Evolutionary conservation across 2,113 vertebrate genomes (phyloP), one percentile per base, ranked within the genome.

Genomic region (Riparia riparia): DNA sequence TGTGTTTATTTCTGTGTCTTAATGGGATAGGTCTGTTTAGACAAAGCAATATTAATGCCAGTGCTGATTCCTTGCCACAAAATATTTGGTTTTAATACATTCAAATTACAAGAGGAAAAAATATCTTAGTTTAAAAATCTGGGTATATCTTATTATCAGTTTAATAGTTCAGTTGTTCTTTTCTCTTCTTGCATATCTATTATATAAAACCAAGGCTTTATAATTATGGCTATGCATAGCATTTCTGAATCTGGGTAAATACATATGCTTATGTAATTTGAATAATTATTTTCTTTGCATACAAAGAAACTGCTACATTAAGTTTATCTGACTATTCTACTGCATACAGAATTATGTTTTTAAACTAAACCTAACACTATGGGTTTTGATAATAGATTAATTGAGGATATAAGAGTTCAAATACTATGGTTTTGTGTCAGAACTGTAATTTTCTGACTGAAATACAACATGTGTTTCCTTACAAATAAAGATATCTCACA

Each of bases 401-500:
- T 90, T 82, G 83, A 89, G 26, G 39, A 53, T 94, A 41, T 57
- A 49, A 56, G 34, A 61, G 11, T 57, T 95, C 57, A 95, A 93
- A 87, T 77, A 21, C 60, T 95, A 16, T 97, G 92, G 83, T 96
- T 95, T 95, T 94, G 31, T 90, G 72, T 65, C 69, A 93, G 63
- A 91, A 54, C 60, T 96, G 92, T 95, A 82, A 89, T 97, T 98
- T 97, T 66, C 8, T 92, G 73, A 85, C 53, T 92, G 87, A 97
- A 96, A 95, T 87, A 82, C 87, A 96, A 95, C 68, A 78, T 85
- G 54, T 87, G 76, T 91, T 97, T 94, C 41, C 90, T 87, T 97
- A 89, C 97, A 94, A 94, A 96, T 97, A 96, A 97, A 91, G 92
- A 97, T 96, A 94, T 98, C 96, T 97, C 97, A 95, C 93, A 96